A percentile compares a stretch with the other conserved stretches of the same genome.
Conservation (phyloP, 2,797 vertebrate species). For the Alosa sapidissima region DNA sequence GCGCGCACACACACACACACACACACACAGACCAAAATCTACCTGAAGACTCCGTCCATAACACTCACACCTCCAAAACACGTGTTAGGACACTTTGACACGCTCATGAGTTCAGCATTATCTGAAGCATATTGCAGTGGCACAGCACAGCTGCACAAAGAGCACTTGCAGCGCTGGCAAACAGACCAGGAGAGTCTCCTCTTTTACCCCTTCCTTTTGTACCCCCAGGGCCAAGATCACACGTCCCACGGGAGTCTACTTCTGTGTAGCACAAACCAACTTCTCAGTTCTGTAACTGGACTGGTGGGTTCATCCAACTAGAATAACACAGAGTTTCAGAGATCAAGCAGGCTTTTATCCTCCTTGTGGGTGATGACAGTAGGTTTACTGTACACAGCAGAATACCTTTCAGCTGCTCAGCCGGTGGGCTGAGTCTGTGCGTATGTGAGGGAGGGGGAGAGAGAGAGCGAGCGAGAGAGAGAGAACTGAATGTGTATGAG, state of each 20-base stretch:
- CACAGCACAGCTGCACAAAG: background rate
- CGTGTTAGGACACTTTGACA: no score
- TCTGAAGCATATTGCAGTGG: background rate
- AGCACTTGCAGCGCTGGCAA: background rate
- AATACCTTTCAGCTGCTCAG: constrained; percentile 12
- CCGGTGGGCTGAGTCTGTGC: background rate
- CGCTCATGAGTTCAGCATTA: background rate
- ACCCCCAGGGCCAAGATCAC: background rate
- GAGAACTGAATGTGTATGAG: background rate
- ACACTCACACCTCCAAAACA: background rate
- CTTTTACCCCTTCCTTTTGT: background rate
- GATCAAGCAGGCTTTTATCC: constrained; percentile 2
- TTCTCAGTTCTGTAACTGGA: background rate
- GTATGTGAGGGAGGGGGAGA: background rate
- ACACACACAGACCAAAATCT: background rate
- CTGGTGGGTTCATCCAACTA: background rate
- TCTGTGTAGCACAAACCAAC: background rate
- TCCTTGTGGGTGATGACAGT: background rate
- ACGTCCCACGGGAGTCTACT: background rate
- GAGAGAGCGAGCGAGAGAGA: background rate
- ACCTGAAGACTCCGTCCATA: background rate
- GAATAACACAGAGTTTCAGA: background rate
- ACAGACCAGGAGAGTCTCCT: background rate
- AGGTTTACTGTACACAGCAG: constrained; percentile 3
- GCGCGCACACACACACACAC: constrained; percentile 15